Evolutionary conservation across 2,888 invertebrate species (phyloP).

Genomic region (Microdon myrmicae): DNA sequence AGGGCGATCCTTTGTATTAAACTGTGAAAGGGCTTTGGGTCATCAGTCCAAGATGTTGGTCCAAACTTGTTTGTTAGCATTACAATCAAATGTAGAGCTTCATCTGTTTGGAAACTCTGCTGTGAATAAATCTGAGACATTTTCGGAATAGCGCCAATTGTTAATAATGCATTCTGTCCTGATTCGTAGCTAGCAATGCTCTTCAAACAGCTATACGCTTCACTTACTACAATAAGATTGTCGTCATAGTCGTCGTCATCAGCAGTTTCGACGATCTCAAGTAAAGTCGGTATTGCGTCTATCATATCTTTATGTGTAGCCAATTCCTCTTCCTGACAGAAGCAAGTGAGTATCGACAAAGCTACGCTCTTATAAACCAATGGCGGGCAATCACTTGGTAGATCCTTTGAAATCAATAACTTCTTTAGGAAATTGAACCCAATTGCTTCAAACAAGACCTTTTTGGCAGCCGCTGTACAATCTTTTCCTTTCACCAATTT

Average conservation of each 20-base stretch:
- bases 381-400: constrained; percentile 88
- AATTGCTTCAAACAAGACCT: constrained; percentile 86
- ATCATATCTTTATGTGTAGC: constrained; percentile 86
- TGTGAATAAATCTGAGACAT: constrained; percentile 88
- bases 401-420: constrained; percentile 78
- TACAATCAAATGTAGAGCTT: constrained; percentile 84
- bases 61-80: constrained; percentile 79
- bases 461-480: constrained; percentile 80
- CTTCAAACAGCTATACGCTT: constrained; percentile 85
- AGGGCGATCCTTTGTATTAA: constrained; percentile 84
- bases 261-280: constrained; percentile 84
- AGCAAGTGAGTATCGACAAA: constrained; percentile 85
- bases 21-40: constrained; percentile 82
- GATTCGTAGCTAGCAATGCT: constrained; percentile 81
- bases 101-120: constrained; percentile 89
- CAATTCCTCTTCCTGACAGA: constrained; percentile 83
- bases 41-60: constrained; percentile 78
- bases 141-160: constrained; percentile 81
- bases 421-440: constrained; percentile 88
- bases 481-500: constrained; percentile 87
- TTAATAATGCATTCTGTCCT: constrained; percentile 82
- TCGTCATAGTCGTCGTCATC: constrained; percentile 88
- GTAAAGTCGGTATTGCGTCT: constrained; percentile 81
- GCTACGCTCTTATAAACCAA: constrained; percentile 92
- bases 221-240: constrained; percentile 85